Evolutionary conservation across 2,888 invertebrate species (phyloP).

Genomic region (Trimorus sp.): DNA sequence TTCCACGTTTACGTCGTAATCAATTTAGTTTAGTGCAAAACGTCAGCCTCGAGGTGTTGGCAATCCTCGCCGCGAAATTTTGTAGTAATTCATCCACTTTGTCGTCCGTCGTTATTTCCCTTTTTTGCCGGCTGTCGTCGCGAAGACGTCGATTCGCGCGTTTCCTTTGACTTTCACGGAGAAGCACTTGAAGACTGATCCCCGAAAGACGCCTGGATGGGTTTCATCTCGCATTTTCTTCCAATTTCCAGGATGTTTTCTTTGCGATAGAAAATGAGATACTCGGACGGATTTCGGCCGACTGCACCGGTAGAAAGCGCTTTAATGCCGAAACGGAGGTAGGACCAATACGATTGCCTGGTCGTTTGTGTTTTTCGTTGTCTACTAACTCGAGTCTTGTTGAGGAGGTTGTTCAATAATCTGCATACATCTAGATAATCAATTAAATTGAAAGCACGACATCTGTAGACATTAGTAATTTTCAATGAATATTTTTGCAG

Average conservation of each 20-base stretch:
- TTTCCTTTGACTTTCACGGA: constrained; percentile 17
- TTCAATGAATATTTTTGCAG: too few relatives aligned
- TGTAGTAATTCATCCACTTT: too few relatives aligned
- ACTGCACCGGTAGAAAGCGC: constrained; percentile 49
- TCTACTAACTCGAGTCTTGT: constrained; percentile 6
- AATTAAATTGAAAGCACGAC: too few relatives aligned
- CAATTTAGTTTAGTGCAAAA: constrained; percentile 24
- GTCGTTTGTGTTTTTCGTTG: constrained; percentile 33
- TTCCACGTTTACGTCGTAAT: constrained; percentile 11
- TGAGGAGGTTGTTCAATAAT: too few relatives aligned
- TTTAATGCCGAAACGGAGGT: constrained; percentile 63
- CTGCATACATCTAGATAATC: too few relatives aligned
- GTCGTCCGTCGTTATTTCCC: too few relatives aligned
- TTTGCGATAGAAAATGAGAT: constrained; percentile 59
- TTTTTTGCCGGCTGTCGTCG: too few relatives aligned
- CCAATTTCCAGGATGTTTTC: constrained; percentile 60
- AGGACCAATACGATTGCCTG: constrained; percentile 48
- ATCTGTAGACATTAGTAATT: too few relatives aligned
- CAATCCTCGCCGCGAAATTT: too few relatives aligned
- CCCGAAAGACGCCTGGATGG: constrained; percentile 22
- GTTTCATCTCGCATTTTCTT: constrained; percentile 44
- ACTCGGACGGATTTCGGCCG: constrained; percentile 51
- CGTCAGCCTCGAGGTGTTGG: not conserved
- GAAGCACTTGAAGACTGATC: constrained; percentile 27
- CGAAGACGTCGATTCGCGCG: too few relatives aligned